Conservation (phyloP, 2,888 invertebrate species). For the Acleris literana region DNA sequence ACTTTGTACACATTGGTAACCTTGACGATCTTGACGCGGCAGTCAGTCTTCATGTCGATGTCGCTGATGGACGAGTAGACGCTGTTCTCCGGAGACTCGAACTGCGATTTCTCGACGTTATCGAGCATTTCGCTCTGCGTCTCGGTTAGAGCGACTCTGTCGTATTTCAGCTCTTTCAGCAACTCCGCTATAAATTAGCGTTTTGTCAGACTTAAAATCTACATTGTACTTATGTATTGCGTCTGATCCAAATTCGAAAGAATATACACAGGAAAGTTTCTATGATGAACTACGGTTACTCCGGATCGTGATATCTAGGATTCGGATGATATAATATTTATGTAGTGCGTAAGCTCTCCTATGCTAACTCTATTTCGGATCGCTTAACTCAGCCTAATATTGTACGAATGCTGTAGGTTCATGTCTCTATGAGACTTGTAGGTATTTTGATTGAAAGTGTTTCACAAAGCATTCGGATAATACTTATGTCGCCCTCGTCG, state of each 20-base stretch:
- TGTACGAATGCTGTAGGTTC: too few relatives aligned
- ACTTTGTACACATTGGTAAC: constrained; percentile 77
- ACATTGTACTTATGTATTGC: too few relatives aligned
- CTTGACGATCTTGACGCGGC: constrained; percentile 70
- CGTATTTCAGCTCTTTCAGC: constrained; percentile 60
- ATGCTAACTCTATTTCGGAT: too few relatives aligned
- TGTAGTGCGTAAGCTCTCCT: too few relatives aligned
- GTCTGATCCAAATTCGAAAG: too few relatives aligned
- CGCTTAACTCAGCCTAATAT: too few relatives aligned
- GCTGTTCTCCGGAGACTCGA: constrained; percentile 53
- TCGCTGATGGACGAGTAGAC: constrained; percentile 62
- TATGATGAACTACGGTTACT: too few relatives aligned
- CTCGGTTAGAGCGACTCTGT: constrained; percentile 50
- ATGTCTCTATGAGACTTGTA: too few relatives aligned
- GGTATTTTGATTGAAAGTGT: neutral
- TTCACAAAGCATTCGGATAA: neutral
- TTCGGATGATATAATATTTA: too few relatives aligned
- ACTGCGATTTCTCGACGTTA: constrained; percentile 48
- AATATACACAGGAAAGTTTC: too few relatives aligned
- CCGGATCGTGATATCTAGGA: too few relatives aligned
- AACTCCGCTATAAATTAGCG: constrained; percentile 60
- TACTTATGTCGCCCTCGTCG: constrained; percentile 41
- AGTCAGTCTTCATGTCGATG: constrained; percentile 57
- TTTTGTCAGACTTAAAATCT: constrained; percentile 41
- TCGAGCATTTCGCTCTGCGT: constrained; percentile 49